phyloP scores from a whole-genome alignment of 2,888 invertebrate species.

The Andrena camellia region DNA sequence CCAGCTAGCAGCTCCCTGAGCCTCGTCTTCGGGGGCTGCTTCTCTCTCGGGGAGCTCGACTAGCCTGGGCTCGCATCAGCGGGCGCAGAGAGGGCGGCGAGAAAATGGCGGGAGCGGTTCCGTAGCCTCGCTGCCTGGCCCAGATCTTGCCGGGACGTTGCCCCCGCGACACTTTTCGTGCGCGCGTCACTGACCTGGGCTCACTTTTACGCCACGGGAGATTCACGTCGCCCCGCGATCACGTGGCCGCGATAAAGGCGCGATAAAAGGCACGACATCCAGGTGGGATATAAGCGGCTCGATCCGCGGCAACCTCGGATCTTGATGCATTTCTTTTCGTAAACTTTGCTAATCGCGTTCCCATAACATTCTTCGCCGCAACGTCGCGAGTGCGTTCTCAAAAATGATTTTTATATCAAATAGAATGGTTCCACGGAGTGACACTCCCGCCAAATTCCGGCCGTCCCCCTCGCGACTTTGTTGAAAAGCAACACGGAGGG shows the following conservation, averaged over 20 bases:
- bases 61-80: neutral
- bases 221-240: conserved; percentile 51
- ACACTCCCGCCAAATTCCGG: no score
- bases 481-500: neutral
- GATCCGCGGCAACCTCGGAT: conserved; percentile 4
- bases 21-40: neutral
- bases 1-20: no score
- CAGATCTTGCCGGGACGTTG: conserved; percentile 53
- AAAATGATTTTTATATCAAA: neutral
- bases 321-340: conserved; percentile 16
- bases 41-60: neutral
- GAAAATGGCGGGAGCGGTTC: conserved; percentile 22
- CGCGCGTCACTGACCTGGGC: conserved; percentile 66
- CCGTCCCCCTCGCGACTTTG: no score
- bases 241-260: conserved; percentile 45
- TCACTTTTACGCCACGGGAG: conserved; percentile 57
- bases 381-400: neutral
- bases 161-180: conserved; percentile 56
- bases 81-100: conserved; percentile 8
- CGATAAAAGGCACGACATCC: conserved; percentile 56
- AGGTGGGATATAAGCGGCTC: conserved; percentile 22
- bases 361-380: neutral
- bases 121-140: conserved; percentile 39
- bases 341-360: neutral
- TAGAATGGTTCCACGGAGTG: neutral